Base-by-base conservation (phyloP, 2,888 invertebrate genomes). In the Torymus aiolomorphi region DNA sequence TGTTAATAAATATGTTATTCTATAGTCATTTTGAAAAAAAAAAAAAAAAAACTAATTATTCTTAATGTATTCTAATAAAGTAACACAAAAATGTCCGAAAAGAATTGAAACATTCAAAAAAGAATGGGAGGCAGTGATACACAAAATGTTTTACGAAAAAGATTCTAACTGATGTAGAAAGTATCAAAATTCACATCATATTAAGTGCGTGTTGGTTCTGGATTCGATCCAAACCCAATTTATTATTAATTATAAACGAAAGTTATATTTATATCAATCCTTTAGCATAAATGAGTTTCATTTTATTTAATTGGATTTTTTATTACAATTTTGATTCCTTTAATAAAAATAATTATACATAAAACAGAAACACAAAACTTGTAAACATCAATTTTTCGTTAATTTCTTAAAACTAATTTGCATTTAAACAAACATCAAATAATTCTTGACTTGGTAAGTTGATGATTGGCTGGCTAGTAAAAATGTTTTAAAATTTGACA, bases 191-290 rank as follows among this genome's bases (percentile, higher is more conserved):
- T 70, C 59, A 63, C 65, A 82, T 81, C 79, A 84, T 84, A 82
- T 83, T 84, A 82, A 85, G 80, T 81, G 83, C 84, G 82, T 84
- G 83, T 84, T 81, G 83, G 81, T 86, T 83, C 81, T 85, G 84
- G 79, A 85, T 85, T 85, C 82, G 81, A 84, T 85, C 82, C 83
- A 84, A 84, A 84, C 81, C 83, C 80, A 83, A 83, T 82, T 85
- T 84, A 85, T 84, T 83, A 85, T 80, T 82, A 85, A 85, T 85
- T 86, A 87, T 86, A 86, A 87, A 87, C 85, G 83, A 85, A 86
- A 87, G 85, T 86, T 89, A 88, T 88, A 88, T 89, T 89, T 89
- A 88, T 88, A 88, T 88, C 85, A 84, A 88, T 87, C 84, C 83
- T 86, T 83, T 88, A 87, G 85, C 82, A 87, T 88, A 86, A 88